Evolutionary conservation across 2,113 vertebrate genomes (phyloP).

Genomic region (Casuarius casuarius): DNA sequence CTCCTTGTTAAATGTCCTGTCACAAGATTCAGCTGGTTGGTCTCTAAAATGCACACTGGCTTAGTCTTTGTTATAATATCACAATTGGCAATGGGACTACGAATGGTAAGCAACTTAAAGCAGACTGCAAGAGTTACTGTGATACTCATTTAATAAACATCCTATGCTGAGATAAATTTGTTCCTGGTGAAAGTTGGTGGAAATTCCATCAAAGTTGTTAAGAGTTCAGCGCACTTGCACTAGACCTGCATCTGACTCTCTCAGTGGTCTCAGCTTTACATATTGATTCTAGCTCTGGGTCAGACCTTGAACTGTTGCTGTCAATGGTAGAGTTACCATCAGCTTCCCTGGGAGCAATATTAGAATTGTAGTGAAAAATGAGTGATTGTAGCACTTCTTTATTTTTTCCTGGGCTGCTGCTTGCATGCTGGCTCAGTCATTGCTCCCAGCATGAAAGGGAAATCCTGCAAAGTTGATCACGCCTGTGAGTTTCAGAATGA

Average conservation of each 20-base stretch:
- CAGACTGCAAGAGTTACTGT: not conserved
- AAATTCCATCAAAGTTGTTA: not conserved
- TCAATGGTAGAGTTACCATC: not conserved
- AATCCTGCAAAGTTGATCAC: constrained; percentile 45
- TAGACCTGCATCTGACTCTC: not conserved
- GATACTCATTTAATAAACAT: not conserved
- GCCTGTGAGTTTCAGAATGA: constrained; percentile 45
- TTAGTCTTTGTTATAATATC: not conserved
- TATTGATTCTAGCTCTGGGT: not conserved
- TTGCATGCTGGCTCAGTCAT: not conserved
- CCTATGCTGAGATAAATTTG: not conserved
- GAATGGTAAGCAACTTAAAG: not conserved
- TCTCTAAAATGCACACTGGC: not conserved
- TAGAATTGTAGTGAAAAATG: not conserved
- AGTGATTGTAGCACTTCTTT: not conserved
- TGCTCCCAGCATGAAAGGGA: constrained; percentile 52
- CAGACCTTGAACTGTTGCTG: not conserved
- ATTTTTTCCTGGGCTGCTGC: not conserved
- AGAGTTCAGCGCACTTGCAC: not conserved
- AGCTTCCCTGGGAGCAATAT: not conserved
- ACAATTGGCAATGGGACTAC: not conserved
- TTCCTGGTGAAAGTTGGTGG: not conserved
- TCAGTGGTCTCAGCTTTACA: not conserved
- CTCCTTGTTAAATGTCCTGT: not conserved
- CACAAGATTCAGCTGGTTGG: not conserved